phyloP scores from a whole-genome alignment of 2,113 vertebrate species.

The Sus scrofa region T2T-Sscrofa CM000818.6:50535001-50535500 shows the following conservation, averaged over 20 bases:
- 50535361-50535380: background rate
- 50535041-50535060: too few species aligned
- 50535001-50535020: too few species aligned
- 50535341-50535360: background rate
- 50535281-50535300: background rate
- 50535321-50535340: background rate
- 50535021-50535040: too few species aligned
- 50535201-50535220: too few species aligned
- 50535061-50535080: too few species aligned
- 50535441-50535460: background rate
- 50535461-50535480: background rate
- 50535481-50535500: background rate
- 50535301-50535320: background rate
- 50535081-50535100: too few species aligned
- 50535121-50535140: too few species aligned
- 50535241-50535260: background rate
- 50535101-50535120: too few species aligned
- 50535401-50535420: background rate
- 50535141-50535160: too few species aligned
- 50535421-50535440: background rate
- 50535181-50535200: too few species aligned
- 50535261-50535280: background rate
- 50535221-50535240: too few species aligned
- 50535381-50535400: background rate
- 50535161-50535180: too few species aligned